Conservation (phyloP, 2,113 vertebrate species). For the Sakesphorus luctuosus region DNA sequence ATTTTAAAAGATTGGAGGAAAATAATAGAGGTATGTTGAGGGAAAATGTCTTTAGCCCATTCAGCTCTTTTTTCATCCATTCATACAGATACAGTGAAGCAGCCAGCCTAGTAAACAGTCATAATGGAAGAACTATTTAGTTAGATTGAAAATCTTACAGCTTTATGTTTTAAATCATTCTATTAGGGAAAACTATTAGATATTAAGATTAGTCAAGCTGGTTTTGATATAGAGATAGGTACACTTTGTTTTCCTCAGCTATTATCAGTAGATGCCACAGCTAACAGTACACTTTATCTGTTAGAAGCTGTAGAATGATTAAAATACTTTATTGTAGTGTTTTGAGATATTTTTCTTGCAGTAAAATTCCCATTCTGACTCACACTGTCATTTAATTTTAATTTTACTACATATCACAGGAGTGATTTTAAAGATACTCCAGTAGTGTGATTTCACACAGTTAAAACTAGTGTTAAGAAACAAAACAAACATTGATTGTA, state of each 20-base stretch:
- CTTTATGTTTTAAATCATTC: background rate
- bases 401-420: background rate
- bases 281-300: background rate
- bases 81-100: background rate
- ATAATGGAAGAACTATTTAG: background rate
- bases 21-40: background rate
- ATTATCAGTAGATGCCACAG: background rate
- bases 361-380: background rate
- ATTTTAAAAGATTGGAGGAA: background rate
- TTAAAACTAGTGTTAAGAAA: background rate
- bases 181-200: background rate
- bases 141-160: background rate
- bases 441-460: background rate
- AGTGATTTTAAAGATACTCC: background rate
- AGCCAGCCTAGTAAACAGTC: background rate
- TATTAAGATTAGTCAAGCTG: background rate
- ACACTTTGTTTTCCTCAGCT: background rate
- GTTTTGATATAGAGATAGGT: background rate
- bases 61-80: background rate
- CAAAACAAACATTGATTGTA: background rate
- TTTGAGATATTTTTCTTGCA: background rate
- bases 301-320: conserved; percentile 15
- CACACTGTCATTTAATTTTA: background rate
- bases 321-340: background rate
- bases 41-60: background rate